These are phyloP conservation scores for Stegostoma tigrinum DNA, from an alignment of 2,113 vertebrate species.

Conservation along the genomic window DNA sequence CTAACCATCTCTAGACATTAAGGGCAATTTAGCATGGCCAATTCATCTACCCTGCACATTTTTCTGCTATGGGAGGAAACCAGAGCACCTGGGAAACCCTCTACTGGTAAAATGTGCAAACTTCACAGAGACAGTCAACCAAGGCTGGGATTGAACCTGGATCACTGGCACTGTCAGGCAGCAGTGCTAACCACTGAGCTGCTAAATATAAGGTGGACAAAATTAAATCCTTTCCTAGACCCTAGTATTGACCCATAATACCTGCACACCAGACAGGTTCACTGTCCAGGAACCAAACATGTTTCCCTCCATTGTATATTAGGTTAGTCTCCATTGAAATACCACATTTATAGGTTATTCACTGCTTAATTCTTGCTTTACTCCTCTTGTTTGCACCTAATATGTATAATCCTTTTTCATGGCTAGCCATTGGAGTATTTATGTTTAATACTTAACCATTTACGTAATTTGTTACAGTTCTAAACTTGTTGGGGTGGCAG, in stretches of 20 bases:
- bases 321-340: not conserved
- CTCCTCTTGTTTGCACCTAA: not conserved
- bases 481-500: no score
- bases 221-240: not conserved
- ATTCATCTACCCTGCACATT: no score
- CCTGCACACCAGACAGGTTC: not conserved
- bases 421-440: not conserved
- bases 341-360: not conserved
- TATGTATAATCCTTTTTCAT: not conserved
- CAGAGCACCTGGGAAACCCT: no score
- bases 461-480: not conserved
- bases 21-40: no score
- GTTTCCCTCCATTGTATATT: no score
- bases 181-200: no score
- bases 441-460: not conserved
- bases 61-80: no score
- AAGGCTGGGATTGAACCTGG: no score
- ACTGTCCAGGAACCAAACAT: not conserved
- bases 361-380: not conserved
- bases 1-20: no score
- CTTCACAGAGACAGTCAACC: no score
- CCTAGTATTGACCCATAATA: not conserved
- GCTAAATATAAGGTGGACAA: not conserved
- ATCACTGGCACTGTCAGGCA: no score
- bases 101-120: no score